A percentile compares a stretch with the other conserved stretches of the same genome.
Conservation (phyloP, 2,888 invertebrate genomes). For the Thera britannica region DNA sequence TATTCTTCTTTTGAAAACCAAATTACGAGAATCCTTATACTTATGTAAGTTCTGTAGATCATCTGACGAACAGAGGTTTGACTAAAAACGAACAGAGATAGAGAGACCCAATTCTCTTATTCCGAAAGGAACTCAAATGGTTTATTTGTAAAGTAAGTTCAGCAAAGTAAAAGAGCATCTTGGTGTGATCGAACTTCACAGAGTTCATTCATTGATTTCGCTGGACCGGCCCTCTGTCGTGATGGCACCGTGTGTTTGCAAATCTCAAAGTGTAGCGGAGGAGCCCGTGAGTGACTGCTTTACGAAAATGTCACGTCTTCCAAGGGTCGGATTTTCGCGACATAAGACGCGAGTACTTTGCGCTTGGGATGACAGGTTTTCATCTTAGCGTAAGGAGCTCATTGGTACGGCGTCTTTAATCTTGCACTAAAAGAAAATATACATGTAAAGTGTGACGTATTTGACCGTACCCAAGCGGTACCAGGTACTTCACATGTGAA, state of each 20-base stretch:
- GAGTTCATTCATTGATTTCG: conserved; percentile 69
- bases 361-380: conserved; percentile 16
- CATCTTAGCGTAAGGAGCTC: conserved; percentile 15
- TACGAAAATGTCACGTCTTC: conserved; percentile 74
- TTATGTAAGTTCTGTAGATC: too few species aligned
- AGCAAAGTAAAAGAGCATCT: conserved; percentile 12
- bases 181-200: conserved; percentile 18
- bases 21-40: conserved; percentile 4
- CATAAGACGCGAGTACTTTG: conserved; percentile 23
- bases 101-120: too few species aligned
- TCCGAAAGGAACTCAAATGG: too few species aligned
- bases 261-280: too few species aligned
- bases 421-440: neutral
- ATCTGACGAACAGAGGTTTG: too few species aligned
- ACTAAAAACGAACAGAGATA: too few species aligned
- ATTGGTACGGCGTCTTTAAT: neutral
- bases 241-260: conserved; percentile 50
- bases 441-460: neutral
- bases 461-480: neutral
- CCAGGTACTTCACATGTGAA: neutral
- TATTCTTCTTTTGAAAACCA: conserved; percentile 1
- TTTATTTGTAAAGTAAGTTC: neutral
- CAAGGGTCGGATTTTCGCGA: conserved; percentile 30
- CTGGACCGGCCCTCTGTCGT: conserved; percentile 50
- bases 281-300: conserved; percentile 59